Percentiles rank a stretch among this genome's conserved stretches.
Evolutionary conservation across 2,888 invertebrate genomes (phyloP).

Genomic region (Meteorus colon): DNA sequence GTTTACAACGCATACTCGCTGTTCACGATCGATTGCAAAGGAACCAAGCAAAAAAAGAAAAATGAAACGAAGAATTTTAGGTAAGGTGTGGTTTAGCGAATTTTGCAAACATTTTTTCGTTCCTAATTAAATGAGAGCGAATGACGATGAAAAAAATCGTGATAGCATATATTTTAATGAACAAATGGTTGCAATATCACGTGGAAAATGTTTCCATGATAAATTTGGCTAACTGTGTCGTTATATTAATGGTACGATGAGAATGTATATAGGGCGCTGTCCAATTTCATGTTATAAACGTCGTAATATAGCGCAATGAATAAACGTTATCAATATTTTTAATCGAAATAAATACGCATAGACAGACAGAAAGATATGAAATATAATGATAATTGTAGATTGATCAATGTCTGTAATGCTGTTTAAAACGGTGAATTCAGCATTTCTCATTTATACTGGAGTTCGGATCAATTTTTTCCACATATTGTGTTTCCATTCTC

Average conservation of each 20-base stretch:
- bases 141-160: background rate
- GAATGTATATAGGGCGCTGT: background rate
- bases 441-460: too few species aligned
- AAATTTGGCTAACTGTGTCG: background rate
- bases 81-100: background rate
- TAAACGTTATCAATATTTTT: too few species aligned
- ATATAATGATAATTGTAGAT: too few species aligned
- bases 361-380: too few species aligned
- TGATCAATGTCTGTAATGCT: too few species aligned
- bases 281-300: too few species aligned
- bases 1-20: background rate
- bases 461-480: too few species aligned
- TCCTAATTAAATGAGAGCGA: background rate
- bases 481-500: too few species aligned
- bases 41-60: background rate
- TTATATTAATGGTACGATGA: background rate
- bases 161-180: background rate
- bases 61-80: too few species aligned
- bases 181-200: background rate
- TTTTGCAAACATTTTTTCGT: background rate
- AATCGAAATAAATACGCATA: too few species aligned
- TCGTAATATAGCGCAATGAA: background rate
- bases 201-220: background rate
- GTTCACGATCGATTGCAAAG: background rate
- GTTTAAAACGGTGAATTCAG: too few species aligned